Evolutionary conservation across 2,888 invertebrate genomes (phyloP).

Genomic region (Lathronympha strigana): DNA sequence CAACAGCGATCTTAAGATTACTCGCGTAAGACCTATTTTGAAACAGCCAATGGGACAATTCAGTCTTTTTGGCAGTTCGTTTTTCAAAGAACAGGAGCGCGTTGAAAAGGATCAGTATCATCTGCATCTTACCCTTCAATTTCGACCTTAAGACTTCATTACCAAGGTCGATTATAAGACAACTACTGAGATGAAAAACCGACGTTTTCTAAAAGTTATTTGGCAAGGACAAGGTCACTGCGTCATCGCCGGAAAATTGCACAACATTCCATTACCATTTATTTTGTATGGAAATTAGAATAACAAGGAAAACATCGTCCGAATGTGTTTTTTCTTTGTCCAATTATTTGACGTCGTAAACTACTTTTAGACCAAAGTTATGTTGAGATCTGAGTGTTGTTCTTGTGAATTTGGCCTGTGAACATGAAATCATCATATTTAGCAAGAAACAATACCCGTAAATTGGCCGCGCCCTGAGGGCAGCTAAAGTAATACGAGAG

Average conservation of each 20-base stretch:
- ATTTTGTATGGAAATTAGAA: conserved; percentile 2
- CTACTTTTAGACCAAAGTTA: no score
- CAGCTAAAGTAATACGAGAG: no score
- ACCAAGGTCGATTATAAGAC: not conserved
- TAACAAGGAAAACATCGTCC: not conserved
- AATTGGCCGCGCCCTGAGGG: no score
- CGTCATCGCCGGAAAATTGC: conserved; percentile 1
- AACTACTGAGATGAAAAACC: not conserved
- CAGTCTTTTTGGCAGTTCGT: no score
- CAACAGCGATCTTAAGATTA: not conserved
- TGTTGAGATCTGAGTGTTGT: no score
- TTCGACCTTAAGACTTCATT: not conserved
- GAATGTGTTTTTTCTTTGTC: not conserved
- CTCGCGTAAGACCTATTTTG: no score
- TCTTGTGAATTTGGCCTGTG: no score
- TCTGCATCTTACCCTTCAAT: not conserved
- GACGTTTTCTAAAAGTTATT: not conserved
- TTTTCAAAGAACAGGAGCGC: no score
- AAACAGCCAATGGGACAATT: no score
- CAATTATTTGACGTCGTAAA: not conserved
- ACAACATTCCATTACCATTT: conserved; percentile 1
- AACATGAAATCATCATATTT: no score
- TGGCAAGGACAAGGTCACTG: conserved; percentile 4
- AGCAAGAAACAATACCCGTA: no score
- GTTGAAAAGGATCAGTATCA: no score